phyloP scores from a whole-genome alignment of 2,113 vertebrate genomes.

The Halichoeres trimaculatus region DNA sequence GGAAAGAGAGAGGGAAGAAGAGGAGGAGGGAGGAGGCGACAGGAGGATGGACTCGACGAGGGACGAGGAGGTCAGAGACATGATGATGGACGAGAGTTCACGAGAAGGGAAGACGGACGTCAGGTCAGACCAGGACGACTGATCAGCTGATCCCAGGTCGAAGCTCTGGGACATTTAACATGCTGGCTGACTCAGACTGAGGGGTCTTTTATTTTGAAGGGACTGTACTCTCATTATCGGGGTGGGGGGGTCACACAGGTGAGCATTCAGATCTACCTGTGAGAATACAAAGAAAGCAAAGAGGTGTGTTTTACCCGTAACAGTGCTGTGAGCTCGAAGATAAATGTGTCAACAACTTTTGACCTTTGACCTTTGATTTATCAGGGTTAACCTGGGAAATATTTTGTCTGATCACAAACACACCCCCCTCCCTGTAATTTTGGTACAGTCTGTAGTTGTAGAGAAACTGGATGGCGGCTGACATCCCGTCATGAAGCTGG shows the following conservation, averaged over 20 bases:
- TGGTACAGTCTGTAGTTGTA: neutral
- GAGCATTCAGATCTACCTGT: too few relatives aligned
- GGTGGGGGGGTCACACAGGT: neutral
- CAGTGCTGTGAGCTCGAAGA: neutral
- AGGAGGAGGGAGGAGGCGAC: conserved; percentile 86
- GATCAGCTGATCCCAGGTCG: conserved; percentile 34
- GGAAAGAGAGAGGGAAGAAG: conserved; percentile 83
- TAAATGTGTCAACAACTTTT: too few relatives aligned
- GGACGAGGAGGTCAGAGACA: conserved; percentile 87
- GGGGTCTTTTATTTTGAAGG: neutral
- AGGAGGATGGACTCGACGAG: conserved; percentile 89
- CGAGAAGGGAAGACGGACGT: conserved; percentile 92
- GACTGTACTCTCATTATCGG: neutral
- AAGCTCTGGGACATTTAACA: conserved; percentile 82
- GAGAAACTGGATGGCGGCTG: neutral
- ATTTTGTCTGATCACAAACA: too few relatives aligned
- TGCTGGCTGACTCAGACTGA: conserved; percentile 18
- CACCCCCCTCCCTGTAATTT: neutral
- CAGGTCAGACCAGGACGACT: conserved; percentile 91
- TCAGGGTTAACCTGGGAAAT: conserved; percentile 21
- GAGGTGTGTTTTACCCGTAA: neutral
- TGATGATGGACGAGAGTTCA: conserved; percentile 89
- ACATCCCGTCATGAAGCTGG: conserved; percentile 30
- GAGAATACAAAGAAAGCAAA: too few relatives aligned
- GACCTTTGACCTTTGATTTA: neutral